Percentiles rank a stretch among this genome's conserved stretches.
phyloP scores from a whole-genome alignment of 2,797 vertebrate genomes.

The Gymnopithys bicolor region DNA sequence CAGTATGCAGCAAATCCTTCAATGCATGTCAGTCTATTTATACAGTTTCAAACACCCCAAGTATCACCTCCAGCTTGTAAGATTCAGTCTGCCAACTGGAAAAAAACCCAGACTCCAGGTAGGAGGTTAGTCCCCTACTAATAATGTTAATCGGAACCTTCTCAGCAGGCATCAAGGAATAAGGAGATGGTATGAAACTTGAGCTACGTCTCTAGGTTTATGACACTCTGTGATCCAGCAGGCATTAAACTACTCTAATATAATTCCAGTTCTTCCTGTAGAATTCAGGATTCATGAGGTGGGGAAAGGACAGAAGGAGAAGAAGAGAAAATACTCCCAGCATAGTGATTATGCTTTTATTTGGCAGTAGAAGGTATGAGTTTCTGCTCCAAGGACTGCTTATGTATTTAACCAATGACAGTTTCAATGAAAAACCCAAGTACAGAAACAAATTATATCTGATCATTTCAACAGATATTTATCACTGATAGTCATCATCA shows the following conservation, averaged over 20 bases:
- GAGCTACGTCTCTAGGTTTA: background rate
- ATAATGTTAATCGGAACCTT: background rate
- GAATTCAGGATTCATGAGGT: background rate
- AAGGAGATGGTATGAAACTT: background rate
- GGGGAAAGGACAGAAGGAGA: background rate
- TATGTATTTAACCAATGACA: background rate
- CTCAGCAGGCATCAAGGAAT: background rate
- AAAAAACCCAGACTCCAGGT: background rate
- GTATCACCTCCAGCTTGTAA: background rate
- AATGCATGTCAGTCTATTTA: background rate
- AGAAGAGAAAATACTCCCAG: background rate
- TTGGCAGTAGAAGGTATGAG: background rate
- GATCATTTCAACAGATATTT: constrained; percentile 15
- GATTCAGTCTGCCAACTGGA: background rate
- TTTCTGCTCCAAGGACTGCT: constrained; percentile 8
- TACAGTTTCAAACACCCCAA: background rate
- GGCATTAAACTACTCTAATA: background rate
- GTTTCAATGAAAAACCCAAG: constrained; percentile 19
- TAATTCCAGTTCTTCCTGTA: background rate
- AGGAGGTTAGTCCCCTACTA: background rate
- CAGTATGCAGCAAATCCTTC: background rate
- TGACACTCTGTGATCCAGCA: background rate
- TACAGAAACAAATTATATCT: constrained; percentile 17
- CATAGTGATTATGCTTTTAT: background rate
- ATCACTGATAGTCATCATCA: background rate